These are phyloP conservation scores for Vidua chalybeata DNA, from an alignment of 2,113 vertebrate genomes.

Conservation along the genomic window DNA sequence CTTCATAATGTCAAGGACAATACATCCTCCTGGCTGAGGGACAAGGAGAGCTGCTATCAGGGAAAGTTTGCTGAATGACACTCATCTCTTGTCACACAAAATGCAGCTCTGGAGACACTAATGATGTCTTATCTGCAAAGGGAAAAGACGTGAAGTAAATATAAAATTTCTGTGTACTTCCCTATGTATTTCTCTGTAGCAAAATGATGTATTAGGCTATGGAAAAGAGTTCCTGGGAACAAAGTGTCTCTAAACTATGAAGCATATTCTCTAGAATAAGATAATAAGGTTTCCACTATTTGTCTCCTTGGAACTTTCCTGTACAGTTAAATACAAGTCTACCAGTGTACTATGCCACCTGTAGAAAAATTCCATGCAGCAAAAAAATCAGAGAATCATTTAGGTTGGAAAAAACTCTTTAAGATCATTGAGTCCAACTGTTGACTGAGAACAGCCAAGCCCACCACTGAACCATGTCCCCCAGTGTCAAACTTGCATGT, in stretches of 20 bases:
- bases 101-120: neutral
- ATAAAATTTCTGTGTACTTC: neutral
- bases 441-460: neutral
- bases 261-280: neutral
- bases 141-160: neutral
- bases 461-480: neutral
- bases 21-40: neutral
- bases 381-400: neutral
- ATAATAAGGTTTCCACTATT: neutral
- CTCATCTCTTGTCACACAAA: neutral
- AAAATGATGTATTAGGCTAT: neutral
- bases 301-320: neutral
- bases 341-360: neutral
- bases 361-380: neutral
- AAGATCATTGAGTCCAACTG: neutral
- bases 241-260: neutral
- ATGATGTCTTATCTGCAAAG: neutral
- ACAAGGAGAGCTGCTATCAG: neutral
- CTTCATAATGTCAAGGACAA: slow-evolving; percentile 28
- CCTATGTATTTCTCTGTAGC: neutral
- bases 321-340: neutral
- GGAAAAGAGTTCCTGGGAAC: neutral
- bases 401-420: neutral
- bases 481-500: neutral
- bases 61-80: neutral